phyloP scores from a whole-genome alignment of 1,140 invertebrate species.

The Ditylenchus dipsaci region DNA sequence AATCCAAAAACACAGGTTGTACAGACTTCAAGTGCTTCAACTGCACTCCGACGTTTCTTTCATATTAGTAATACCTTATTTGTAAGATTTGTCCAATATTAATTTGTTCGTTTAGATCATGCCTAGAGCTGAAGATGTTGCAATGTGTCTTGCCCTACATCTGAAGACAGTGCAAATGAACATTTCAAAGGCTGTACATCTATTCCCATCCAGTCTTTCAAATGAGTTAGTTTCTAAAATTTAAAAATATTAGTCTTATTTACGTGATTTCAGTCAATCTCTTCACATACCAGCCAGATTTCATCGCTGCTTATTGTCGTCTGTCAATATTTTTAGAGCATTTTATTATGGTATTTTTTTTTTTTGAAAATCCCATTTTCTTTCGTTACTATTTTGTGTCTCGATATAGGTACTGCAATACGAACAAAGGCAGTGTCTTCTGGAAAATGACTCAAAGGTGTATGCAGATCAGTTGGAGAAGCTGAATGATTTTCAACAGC shows the following conservation, averaged over 20 bases:
- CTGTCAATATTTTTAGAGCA: constrained; percentile 39
- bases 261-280: constrained; percentile 33
- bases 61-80: constrained; percentile 23
- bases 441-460: constrained; percentile 28
- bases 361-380: not conserved
- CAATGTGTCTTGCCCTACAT: constrained; percentile 3
- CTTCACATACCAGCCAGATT: constrained; percentile 37
- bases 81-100: not conserved
- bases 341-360: constrained; percentile 31
- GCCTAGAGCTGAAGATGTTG: constrained; percentile 42
- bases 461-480: constrained; percentile 33
- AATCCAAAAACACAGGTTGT: constrained; percentile 24
- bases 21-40: constrained; percentile 26
- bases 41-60: constrained; percentile 34
- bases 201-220: constrained; percentile 41
- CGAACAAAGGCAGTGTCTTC: constrained; percentile 37
- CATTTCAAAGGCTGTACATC: constrained; percentile 34
- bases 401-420: constrained; percentile 28
- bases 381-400: not conserved
- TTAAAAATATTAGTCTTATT: no score
- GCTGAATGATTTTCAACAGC: constrained; percentile 30
- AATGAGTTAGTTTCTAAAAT: constrained; percentile 40
- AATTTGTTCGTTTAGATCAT: constrained; percentile 13
- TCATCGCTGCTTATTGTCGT: constrained; percentile 36
- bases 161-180: not conserved